A percentile compares a stretch with the other conserved stretches of the same genome.
These are phyloP conservation scores for Enteromius viviparus DNA, from an alignment of 2,797 vertebrate species.

Conservation along the genomic window DNA sequence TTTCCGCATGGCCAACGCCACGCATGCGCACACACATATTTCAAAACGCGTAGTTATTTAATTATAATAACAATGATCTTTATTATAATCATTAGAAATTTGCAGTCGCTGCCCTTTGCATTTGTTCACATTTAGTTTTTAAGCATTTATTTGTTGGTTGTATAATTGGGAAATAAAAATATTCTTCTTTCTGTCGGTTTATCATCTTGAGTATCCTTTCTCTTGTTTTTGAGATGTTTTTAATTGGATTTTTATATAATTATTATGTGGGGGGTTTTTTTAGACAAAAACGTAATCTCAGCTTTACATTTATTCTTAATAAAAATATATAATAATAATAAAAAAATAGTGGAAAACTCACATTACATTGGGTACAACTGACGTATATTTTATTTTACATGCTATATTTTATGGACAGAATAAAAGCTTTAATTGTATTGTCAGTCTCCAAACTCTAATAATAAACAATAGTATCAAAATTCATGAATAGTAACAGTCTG, in stretches of 20 bases:
- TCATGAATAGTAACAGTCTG: not conserved
- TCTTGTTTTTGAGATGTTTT: not conserved
- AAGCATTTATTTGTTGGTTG: not conserved
- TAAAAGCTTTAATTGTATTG: not conserved
- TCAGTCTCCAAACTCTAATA: not conserved
- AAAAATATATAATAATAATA: not conserved
- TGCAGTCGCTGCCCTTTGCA: not conserved
- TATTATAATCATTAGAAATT: not conserved
- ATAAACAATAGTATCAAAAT: not conserved
- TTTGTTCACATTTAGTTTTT: not conserved
- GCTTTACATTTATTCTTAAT: not conserved
- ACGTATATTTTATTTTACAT: not conserved
- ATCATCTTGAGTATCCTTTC: not conserved
- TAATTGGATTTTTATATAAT: not conserved
- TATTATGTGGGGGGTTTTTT: too few relatives aligned
- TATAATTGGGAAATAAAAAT: not conserved
- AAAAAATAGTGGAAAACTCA: not conserved
- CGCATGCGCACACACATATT: constrained; percentile 61
- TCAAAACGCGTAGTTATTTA: not conserved
- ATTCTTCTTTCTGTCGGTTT: not conserved
- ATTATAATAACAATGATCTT: not conserved
- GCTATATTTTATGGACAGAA: not conserved
- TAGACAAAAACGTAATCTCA: not conserved
- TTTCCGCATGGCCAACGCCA: constrained; percentile 63
- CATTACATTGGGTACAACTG: not conserved